Evolutionary conservation across 2,888 invertebrate genomes (phyloP).

Genomic region (Yponomeuta malinellus): DNA sequence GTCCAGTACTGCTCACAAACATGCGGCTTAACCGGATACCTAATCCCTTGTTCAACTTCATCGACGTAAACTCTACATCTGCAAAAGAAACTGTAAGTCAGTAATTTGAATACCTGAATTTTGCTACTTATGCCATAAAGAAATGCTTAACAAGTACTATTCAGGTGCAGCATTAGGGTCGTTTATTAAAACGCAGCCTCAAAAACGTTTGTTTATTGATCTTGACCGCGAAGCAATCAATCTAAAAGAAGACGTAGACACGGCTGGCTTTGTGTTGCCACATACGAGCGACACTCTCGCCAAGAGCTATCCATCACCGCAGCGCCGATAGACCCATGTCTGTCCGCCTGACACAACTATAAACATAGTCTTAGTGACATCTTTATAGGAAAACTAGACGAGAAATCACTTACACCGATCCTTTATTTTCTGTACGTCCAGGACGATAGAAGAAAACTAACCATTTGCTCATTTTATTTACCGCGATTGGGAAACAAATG

Average conservation of each 20-base stretch:
- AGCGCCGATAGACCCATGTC: slow-evolving; percentile 4
- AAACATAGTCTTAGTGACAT: slow-evolving; percentile 13
- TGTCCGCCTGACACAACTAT: slow-evolving; percentile 11
- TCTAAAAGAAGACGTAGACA: slow-evolving; percentile 28
- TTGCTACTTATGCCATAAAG: too few relatives aligned
- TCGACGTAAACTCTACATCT: too few relatives aligned
- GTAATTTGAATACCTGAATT: too few relatives aligned
- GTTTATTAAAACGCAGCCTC: slow-evolving; percentile 16
- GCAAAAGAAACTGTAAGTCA: too few relatives aligned
- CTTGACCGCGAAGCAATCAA: slow-evolving; percentile 29
- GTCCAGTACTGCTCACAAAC: slow-evolving; percentile 25
- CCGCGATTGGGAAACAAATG: too few relatives aligned
- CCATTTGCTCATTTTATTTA: too few relatives aligned
- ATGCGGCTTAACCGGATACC: background rate
- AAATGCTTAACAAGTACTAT: too few relatives aligned
- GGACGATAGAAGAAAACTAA: too few relatives aligned
- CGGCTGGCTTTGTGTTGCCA: slow-evolving; percentile 33
- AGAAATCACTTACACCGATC: background rate
- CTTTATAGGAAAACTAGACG: slow-evolving; percentile 4
- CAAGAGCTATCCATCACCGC: slow-evolving; percentile 30
- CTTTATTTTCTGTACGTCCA: background rate
- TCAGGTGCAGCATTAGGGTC: too few relatives aligned
- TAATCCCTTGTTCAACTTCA: too few relatives aligned
- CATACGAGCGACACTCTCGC: slow-evolving; percentile 30
- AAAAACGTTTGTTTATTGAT: slow-evolving; percentile 21